Evolutionary conservation across 2,888 invertebrate species (phyloP), one percentile per base, ranked within the genome.

Genomic region (Erannis defoliaria): DNA sequence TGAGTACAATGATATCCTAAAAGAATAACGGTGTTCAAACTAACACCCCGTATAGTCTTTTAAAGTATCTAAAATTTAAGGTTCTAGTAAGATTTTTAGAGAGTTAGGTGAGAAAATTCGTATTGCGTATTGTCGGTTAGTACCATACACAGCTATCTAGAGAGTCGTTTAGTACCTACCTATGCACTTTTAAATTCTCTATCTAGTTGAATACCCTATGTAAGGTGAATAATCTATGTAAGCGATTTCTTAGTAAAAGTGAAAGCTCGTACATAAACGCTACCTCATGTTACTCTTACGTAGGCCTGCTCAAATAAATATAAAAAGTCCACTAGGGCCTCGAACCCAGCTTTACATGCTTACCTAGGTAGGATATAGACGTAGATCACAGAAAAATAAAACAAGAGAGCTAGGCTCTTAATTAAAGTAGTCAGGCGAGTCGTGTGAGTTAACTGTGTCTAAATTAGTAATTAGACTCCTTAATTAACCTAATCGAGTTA

Each of bases 401-500:
- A n/a, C n/a, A n/a, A n/a, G n/a, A n/a, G 12, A 33, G 33, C 33
- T 33, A 33, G 6, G 8, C 43, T 53, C 42, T 37, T 48, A 45
- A 51, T 53, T 58, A 46, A 38, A 45, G 33, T 37, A 40, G 54
- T 29, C 40, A 23, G 19, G 12, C 10, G 45, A 45, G 26, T 43
- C 54, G 48, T 54, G 42, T n/a, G n/a, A n/a, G n/a, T 42, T 40
- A 51, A 51, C 29, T 31, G 9, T 10, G 19, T 40, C 38, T 40
- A 51, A 51, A 40, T 40, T 16, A 29, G 51, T 51, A 55, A 55
- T 55, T 46, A 55, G 51, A 55, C 61, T 49, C 42, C 61, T 55
- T 46, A 68, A 66, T 68, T 68, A 65, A 59, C 54, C 64, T 64
- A 62, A 71, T 66, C 58, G 64, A 55, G 58, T 61, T 64, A 65